phyloP scores from a whole-genome alignment of 2,113 vertebrate species.

The Barnardius zonarius region DNA sequence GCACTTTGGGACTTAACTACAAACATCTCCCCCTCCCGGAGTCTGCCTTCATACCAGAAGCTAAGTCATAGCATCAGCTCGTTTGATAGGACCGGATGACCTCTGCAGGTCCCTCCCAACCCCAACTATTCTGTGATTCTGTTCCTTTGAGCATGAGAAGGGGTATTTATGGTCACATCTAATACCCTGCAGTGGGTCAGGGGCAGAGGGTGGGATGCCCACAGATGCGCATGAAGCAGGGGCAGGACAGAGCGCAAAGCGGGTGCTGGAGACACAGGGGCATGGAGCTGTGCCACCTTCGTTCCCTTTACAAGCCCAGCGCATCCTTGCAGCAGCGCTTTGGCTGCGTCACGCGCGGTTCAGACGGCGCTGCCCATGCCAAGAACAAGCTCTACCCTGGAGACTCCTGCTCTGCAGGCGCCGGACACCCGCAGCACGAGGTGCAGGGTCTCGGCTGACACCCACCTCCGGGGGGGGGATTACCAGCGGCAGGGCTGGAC shows the following conservation, averaged over 20 bases:
- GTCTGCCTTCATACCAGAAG: background rate
- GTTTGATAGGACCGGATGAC: background rate
- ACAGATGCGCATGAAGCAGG: background rate
- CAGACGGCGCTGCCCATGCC: background rate
- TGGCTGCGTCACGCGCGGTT: accelerated
- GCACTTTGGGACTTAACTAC: background rate
- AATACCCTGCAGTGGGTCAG: background rate
- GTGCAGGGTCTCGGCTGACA: accelerated
- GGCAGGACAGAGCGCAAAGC: accelerated
- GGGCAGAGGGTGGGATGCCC: background rate
- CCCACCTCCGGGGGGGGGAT: background rate
- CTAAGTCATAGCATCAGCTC: background rate
- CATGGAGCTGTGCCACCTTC: accelerated
- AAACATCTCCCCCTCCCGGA: background rate
- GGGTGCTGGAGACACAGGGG: too few species aligned
- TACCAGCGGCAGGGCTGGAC: accelerated
- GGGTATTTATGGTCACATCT: background rate
- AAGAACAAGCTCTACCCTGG: accelerated
- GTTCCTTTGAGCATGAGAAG: background rate
- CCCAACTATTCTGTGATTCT: background rate
- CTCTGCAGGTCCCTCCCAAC: background rate
- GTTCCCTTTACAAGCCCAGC: too few species aligned
- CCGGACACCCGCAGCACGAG: accelerated
- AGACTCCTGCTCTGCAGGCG: background rate
- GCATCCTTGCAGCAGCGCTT: accelerated